phyloP scores from a whole-genome alignment of 2,888 invertebrate genomes.

The Drosophila sordidula region DNA sequence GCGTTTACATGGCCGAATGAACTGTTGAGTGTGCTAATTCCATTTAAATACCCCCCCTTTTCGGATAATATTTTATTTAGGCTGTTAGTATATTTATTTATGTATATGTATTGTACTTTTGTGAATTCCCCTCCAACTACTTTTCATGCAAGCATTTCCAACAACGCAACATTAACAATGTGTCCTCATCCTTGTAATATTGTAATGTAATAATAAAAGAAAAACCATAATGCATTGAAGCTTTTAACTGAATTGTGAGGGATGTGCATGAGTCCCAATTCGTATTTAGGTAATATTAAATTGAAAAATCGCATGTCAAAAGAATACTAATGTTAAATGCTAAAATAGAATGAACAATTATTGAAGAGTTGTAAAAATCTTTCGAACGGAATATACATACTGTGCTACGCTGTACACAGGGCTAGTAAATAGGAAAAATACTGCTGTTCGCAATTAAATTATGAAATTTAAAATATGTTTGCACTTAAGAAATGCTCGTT shows the following conservation, averaged over 20 bases:
- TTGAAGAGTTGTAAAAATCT: conserved; percentile 2
- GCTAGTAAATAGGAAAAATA: not conserved
- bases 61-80: conserved; percentile 56
- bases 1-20: conserved; percentile 56
- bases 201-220: conserved; percentile 5
- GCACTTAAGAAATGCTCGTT: too few species aligned
- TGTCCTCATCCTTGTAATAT: conserved; percentile 27
- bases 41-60: conserved; percentile 2
- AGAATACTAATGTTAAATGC: too few species aligned
- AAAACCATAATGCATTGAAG: not conserved
- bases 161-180: conserved; percentile 5
- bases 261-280: conserved; percentile 5
- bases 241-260: conserved; percentile 9
- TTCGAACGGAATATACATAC: not conserved
- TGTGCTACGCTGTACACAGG: not conserved
- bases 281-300: not conserved
- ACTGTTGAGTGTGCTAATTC: conserved; percentile 38
- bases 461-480: not conserved
- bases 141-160: conserved; percentile 22
- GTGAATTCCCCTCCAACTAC: conserved; percentile 8
- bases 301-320: not conserved
- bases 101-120: conserved; percentile 24
- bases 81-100: conserved; percentile 60
- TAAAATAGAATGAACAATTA: not conserved
- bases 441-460: conserved; percentile 5